These are phyloP conservation scores for Drosophila koepferae DNA, from an alignment of 2,888 invertebrate species.

Conservation along the genomic window DNA sequence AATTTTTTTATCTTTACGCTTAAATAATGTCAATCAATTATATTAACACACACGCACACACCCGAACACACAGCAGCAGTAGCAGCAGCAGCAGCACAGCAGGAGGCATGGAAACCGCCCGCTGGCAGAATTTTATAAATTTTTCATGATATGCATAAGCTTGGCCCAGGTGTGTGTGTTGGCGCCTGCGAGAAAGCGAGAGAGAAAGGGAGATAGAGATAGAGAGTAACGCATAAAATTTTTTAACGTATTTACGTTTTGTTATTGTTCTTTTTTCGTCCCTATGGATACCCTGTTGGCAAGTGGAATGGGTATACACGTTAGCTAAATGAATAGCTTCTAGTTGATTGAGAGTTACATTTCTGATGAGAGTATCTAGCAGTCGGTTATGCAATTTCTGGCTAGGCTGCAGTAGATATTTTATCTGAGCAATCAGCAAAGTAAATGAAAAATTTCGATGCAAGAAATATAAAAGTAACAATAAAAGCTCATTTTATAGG, in stretches of 20 bases:
- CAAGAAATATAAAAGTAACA: background rate
- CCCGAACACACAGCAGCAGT: slow-evolving; percentile 8
- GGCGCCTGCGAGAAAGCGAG: background rate
- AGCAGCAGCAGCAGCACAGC: slow-evolving; percentile 3
- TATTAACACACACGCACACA: slow-evolving; percentile 37
- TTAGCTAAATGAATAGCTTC: background rate
- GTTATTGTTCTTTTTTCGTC: background rate
- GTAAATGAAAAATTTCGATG: background rate
- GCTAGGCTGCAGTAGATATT: background rate
- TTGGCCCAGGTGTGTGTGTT: slow-evolving; percentile 7
- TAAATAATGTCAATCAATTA: slow-evolving; percentile 61
- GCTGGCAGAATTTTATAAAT: slow-evolving; percentile 47
- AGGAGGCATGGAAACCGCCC: slow-evolving; percentile 33
- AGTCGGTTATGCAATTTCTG: background rate
- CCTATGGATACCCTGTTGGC: background rate
- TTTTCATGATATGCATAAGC: slow-evolving; percentile 49
- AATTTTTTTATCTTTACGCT: slow-evolving; percentile 48
- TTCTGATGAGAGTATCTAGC: background rate
- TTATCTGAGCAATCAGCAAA: background rate
- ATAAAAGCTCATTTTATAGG: slow-evolving; percentile 3
- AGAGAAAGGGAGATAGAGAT: background rate
- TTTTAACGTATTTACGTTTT: slow-evolving; percentile 34
- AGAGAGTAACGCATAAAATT: slow-evolving; percentile 29
- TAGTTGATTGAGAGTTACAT: too few species aligned
- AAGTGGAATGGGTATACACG: background rate